phyloP scores from a whole-genome alignment of 2,888 invertebrate species.

The Hirtodrosophila alboralis region DNA sequence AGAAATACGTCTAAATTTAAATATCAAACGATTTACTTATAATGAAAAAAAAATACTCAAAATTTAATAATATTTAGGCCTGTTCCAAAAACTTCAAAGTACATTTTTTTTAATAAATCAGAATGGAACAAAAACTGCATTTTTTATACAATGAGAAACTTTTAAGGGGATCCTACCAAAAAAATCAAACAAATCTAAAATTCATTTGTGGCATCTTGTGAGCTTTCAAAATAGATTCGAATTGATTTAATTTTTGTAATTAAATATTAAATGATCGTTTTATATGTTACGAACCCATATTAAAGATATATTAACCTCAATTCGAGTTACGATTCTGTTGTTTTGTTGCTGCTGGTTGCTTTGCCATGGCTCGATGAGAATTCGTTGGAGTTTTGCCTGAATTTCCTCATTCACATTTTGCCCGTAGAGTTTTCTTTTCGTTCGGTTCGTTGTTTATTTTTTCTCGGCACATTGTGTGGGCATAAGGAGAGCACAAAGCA shows the following conservation, averaged over 20 bases:
- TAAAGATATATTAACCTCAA: neutral
- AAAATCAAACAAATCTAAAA: no score
- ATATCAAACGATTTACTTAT: neutral
- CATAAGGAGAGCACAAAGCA: slow-evolving; percentile 38
- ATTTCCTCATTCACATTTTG: slow-evolving; percentile 58
- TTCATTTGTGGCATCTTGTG: no score
- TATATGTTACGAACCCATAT: slow-evolving; percentile 1
- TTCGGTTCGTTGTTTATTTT: slow-evolving; percentile 25
- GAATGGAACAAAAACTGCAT: no score
- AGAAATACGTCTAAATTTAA: neutral
- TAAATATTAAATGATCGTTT: neutral
- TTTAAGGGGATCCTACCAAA: no score
- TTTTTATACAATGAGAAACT: no score
- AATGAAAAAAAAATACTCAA: neutral
- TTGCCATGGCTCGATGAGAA: slow-evolving; percentile 25
- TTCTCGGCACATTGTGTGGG: slow-evolving; percentile 48
- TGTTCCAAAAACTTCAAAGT: no score
- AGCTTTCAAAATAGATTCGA: no score
- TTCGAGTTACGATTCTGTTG: slow-evolving; percentile 11
- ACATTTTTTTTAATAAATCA: no score
- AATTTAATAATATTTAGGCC: no score
- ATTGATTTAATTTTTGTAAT: no score
- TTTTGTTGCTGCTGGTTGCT: slow-evolving; percentile 24
- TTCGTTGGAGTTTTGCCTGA: slow-evolving; percentile 29
- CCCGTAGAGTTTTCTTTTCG: slow-evolving; percentile 52